Conservation (phyloP, 2,797 vertebrate genomes). For the Pipistrellus kuhlii region DNA sequence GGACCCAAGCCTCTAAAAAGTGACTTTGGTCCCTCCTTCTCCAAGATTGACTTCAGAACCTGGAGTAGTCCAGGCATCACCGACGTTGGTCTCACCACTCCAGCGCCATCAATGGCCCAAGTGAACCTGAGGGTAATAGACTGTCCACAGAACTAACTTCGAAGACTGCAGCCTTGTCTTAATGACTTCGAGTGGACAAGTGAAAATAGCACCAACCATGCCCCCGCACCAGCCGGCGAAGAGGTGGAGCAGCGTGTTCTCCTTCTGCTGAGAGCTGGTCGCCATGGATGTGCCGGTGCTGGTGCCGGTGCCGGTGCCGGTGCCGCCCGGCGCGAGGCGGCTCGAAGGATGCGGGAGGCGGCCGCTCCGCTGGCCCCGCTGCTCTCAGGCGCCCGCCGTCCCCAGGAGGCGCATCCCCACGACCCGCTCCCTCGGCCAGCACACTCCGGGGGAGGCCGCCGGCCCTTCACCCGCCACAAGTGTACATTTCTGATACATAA, state of each 20-base stretch:
- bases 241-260: conserved; percentile 94
- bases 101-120: conserved; percentile 93
- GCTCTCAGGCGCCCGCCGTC: conserved; percentile 11
- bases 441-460: not conserved
- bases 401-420: conserved; percentile 55
- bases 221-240: conserved; percentile 97
- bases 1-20: conserved; percentile 98
- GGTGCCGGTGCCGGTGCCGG: not conserved
- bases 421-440: too few relatives aligned
- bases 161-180: conserved; percentile 98
- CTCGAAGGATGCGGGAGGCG: too few relatives aligned
- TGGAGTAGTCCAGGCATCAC: conserved; percentile 94
- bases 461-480: conserved; percentile 51
- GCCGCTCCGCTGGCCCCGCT: not conserved
- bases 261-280: conserved; percentile 88
- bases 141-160: conserved; percentile 91
- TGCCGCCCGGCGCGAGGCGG: not conserved
- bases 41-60: conserved; percentile 96
- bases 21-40: conserved; percentile 98
- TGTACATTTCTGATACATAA: not conserved
- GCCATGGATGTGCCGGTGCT: conserved; percentile 87
- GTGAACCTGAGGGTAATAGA: conserved; percentile 95
- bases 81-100: conserved; percentile 93
- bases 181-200: conserved; percentile 96
- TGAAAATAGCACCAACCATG: conserved; percentile 96